phyloP scores from a whole-genome alignment of 2,888 invertebrate species.

The Cryptocephalus moraei region DNA sequence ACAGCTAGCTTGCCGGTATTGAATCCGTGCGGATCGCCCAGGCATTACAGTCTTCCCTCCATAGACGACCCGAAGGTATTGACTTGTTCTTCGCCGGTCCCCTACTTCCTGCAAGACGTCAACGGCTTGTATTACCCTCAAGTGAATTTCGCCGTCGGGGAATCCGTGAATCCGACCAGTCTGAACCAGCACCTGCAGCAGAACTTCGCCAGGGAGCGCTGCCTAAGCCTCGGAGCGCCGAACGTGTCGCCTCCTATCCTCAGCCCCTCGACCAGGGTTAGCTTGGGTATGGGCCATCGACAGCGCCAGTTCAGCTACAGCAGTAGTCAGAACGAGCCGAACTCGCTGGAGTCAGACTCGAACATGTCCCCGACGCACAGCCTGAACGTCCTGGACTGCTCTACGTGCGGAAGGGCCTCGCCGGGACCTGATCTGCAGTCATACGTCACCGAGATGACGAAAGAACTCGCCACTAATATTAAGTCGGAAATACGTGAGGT shows the following conservation, averaged over 20 bases:
- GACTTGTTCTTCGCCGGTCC: constrained; percentile 34
- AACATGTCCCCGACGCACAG: constrained; percentile 39
- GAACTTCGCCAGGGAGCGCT: constrained; percentile 35
- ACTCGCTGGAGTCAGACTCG: constrained; percentile 49
- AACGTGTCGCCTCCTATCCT: constrained; percentile 42
- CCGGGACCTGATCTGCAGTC: constrained; percentile 57
- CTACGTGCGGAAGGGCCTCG: constrained; percentile 44
- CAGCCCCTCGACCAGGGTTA: constrained; percentile 53
- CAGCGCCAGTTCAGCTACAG: constrained; percentile 55
- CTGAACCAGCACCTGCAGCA: constrained; percentile 26
- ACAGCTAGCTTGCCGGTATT: constrained; percentile 2
- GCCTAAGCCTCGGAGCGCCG: constrained; percentile 50
- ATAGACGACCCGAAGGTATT: constrained; percentile 45
- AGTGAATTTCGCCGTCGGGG: constrained; percentile 60
- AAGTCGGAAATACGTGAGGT: constrained; percentile 74
- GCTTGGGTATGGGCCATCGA: constrained; percentile 49
- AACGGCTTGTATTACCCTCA: constrained; percentile 32
- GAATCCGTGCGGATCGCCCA: constrained; percentile 14
- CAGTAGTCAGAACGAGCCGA: constrained; percentile 63
- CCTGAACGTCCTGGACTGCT: constrained; percentile 44
- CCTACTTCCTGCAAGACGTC: constrained; percentile 34
- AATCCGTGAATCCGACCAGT: constrained; percentile 40
- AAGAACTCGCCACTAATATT: constrained; percentile 69
- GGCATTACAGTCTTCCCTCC: constrained; percentile 61
- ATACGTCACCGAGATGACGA: constrained; percentile 68